phyloP scores from a whole-genome alignment of 2,888 invertebrate species.

The Macrosiphum euphorbiae region DNA sequence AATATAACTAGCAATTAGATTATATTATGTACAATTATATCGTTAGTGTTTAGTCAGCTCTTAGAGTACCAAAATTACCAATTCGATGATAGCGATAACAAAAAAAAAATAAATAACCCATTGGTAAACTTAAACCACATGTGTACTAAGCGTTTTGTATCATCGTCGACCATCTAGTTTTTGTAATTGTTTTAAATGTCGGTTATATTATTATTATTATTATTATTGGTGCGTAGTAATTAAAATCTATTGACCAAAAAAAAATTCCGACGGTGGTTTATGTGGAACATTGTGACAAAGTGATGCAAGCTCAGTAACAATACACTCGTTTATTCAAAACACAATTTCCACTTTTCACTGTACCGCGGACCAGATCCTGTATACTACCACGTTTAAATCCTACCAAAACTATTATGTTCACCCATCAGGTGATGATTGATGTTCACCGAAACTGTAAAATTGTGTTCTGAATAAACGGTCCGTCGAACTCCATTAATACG shows the following conservation, averaged over 20 bases:
- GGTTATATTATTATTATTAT: no score
- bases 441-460: constrained; percentile 5
- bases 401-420: constrained; percentile 1
- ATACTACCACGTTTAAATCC: constrained; percentile 15
- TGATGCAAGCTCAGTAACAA: background rate
- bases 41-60: background rate
- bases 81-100: background rate
- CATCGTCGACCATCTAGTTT: background rate
- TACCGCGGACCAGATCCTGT: background rate
- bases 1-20: background rate
- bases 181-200: background rate
- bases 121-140: background rate
- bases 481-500: constrained; percentile 32
- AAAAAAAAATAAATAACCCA: background rate
- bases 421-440: constrained; percentile 34
- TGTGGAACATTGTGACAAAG: background rate
- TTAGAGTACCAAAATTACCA: background rate
- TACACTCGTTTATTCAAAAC: constrained; percentile 29
- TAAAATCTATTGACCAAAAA: background rate
- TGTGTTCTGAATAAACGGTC: constrained; percentile 29
- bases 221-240: background rate
- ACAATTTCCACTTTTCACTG: background rate
- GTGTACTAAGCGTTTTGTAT: background rate
- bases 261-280: background rate
- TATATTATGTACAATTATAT: background rate